Evolutionary conservation across 2,113 vertebrate genomes (phyloP).

Genomic region (Amia ocellicauda): DNA sequence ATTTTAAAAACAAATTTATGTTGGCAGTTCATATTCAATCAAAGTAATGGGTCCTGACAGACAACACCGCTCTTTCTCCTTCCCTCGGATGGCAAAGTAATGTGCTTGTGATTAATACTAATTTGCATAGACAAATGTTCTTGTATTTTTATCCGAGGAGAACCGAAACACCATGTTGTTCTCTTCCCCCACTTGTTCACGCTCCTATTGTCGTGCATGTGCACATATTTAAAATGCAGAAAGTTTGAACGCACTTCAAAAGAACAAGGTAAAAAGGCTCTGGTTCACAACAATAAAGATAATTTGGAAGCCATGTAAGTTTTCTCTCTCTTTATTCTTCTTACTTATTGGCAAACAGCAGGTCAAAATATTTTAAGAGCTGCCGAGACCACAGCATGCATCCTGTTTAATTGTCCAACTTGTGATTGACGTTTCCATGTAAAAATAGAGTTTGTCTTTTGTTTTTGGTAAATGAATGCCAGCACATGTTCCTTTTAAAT

Average conservation of each 20-base stretch:
- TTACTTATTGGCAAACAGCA: constrained; percentile 35
- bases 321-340: constrained; percentile 19
- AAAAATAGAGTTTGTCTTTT: constrained; percentile 25
- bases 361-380: constrained; percentile 15
- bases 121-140: constrained; percentile 16
- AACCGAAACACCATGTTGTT: constrained; percentile 17
- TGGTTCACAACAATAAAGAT: constrained; percentile 39
- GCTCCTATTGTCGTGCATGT: constrained; percentile 31
- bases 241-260: constrained; percentile 43
- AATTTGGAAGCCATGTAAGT: constrained; percentile 29
- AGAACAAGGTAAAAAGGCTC: constrained; percentile 28
- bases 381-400: constrained; percentile 23
- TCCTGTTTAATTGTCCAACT: constrained; percentile 21
- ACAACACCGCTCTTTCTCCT: background rate
- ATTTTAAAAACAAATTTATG: background rate
- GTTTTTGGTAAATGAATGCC: constrained; percentile 12
- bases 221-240: constrained; percentile 37
- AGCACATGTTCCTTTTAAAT: background rate
- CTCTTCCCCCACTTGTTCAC: background rate
- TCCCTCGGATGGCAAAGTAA: background rate
- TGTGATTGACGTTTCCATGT: constrained; percentile 31
- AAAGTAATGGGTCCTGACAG: constrained; percentile 14
- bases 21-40: constrained; percentile 14
- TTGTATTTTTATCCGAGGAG: background rate
- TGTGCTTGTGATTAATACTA: constrained; percentile 8